Percentiles rank a stretch among this genome's conserved stretches.
These are phyloP conservation scores for Rhinolophus ferrumequinum DNA, from an alignment of 2,113 vertebrate species.

Conservation along the genomic window DNA sequence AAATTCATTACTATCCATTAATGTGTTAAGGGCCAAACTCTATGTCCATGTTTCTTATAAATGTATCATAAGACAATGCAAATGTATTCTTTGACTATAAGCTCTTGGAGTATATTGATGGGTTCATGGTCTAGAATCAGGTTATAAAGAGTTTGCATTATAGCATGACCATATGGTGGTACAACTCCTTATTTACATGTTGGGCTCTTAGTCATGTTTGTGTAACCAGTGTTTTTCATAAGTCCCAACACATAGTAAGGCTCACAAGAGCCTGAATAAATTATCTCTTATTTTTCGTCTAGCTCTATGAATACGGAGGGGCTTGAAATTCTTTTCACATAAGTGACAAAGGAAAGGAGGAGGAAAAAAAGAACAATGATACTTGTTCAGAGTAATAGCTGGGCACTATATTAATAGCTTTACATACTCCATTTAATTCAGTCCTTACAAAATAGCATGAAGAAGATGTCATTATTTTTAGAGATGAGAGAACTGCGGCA, in stretches of 20 bases:
- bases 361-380: not conserved
- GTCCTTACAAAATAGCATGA: not conserved
- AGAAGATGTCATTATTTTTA: not conserved
- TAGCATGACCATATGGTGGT: no score
- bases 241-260: not conserved
- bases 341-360: not conserved
- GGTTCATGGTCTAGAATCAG: not conserved
- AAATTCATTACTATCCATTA: not conserved
- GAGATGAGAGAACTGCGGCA: not conserved
- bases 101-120: not conserved
- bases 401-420: not conserved
- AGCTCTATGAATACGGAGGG: not conserved
- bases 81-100: not conserved
- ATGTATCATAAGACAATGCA: not conserved
- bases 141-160: not conserved
- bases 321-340: not conserved
- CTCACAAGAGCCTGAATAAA: not conserved
- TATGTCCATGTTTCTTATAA: not conserved
- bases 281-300: not conserved
- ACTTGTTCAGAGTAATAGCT: not conserved
- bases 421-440: not conserved
- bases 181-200: not conserved
- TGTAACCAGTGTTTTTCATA: not conserved
- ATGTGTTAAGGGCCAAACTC: not conserved
- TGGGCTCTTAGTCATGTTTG: not conserved